Base-by-base conservation (phyloP, 1,140 invertebrate genomes). In the Drosophila willistoni region DNA sequence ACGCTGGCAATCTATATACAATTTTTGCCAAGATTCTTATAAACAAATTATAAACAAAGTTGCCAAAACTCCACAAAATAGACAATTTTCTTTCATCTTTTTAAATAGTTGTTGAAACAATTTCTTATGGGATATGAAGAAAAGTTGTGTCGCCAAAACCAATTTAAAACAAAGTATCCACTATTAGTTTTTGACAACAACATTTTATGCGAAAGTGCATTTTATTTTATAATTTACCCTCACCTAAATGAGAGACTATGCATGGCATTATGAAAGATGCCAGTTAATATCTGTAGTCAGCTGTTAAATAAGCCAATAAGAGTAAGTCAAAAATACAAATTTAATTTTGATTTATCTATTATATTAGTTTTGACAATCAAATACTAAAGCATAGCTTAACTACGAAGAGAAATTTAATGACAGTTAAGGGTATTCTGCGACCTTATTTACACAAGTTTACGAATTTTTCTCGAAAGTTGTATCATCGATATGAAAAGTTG, bases 31-130 rank as follows among this genome's bases (percentile, higher is more conserved):
- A 9, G 63, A 66, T 74, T 79, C 77, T 79, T 79, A 79, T 79
- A 79, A 79, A 79, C 77, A 79, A 70, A 78, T 77, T 77, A 57
- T 71, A 51, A 66, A 68, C 60, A 71, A 71, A 71, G 57, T 77
- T 71, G 36, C 71, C 44, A 51, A 51, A 51, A 51, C 44, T 22
- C 7, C 44, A 51, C 17, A 51, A 51, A 29, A 51, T 51, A 22
- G 9, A 51, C 44, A 51, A 51, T 22, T 51, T 51, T 51, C 44
- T 51, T 51, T 51, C 44, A 51, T 51, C 17, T 51, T 22, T 51
- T 5, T 3, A 19, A 51, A 36, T 51, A 19, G 44, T 22, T 22
- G 19, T 22, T 51, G 17, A 7, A 7, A 47, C 44, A 19, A 14
- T 51, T 51, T 51, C 44, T 51, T 51, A 22, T 29, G 44, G 7